These are phyloP conservation scores for Acromyrmex heyeri DNA, from an alignment of 1,140 invertebrate species.

Conservation along the genomic window DNA sequence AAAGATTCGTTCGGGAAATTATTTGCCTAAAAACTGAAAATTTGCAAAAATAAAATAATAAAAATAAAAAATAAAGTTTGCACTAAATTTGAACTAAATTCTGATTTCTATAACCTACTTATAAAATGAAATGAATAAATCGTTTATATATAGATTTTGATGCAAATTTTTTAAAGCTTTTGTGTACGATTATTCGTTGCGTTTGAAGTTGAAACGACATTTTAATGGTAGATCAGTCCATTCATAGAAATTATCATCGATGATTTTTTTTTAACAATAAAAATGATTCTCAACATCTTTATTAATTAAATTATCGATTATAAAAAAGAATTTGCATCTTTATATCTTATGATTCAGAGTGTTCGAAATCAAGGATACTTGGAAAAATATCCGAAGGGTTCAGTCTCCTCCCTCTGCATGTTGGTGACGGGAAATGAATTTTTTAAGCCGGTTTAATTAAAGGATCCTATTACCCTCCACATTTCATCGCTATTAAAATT, in stretches of 20 bases:
- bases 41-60: neutral
- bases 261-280: neutral
- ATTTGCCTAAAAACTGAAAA: neutral
- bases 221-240: neutral
- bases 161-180: neutral
- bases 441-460: conserved; percentile 59
- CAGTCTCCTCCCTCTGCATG: neutral
- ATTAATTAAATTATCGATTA: conserved; percentile 37
- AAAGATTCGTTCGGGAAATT: neutral
- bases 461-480: conserved; percentile 34
- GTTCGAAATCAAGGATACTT: neutral
- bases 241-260: neutral
- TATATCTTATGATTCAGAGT: neutral
- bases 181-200: neutral
- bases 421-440: conserved; percentile 41
- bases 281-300: neutral
- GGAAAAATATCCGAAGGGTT: conserved; percentile 3
- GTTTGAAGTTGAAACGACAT: conserved; percentile 2
- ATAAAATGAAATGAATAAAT: neutral
- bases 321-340: neutral
- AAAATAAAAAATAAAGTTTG: neutral
- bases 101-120: neutral
- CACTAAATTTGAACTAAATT: neutral
- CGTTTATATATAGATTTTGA: neutral
- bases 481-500: conserved; percentile 42